phyloP scores from a whole-genome alignment of 2,888 invertebrate genomes.

The Ornithoptera priamus region DNA sequence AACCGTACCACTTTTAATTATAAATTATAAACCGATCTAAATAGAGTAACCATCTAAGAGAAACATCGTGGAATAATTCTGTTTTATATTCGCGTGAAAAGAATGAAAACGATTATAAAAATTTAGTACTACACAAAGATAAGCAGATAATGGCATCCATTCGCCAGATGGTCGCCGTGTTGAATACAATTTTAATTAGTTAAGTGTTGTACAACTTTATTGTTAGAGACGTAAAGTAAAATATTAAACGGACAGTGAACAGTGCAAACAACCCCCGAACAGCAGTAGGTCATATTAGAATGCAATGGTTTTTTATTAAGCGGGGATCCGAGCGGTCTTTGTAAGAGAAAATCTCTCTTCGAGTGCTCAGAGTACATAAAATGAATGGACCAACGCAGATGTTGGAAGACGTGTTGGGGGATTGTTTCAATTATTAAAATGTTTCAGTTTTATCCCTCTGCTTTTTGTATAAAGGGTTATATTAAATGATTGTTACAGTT shows the following conservation, averaged over 20 bases:
- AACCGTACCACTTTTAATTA: too few relatives aligned
- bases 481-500: slow-evolving; percentile 24
- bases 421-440: slow-evolving; percentile 29
- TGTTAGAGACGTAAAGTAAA: slow-evolving; percentile 23
- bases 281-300: slow-evolving; percentile 39
- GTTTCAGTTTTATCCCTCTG: slow-evolving; percentile 12
- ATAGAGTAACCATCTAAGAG: too few relatives aligned
- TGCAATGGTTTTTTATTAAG: slow-evolving; percentile 31
- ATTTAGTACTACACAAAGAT: neutral
- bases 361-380: slow-evolving; percentile 40
- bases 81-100: too few relatives aligned
- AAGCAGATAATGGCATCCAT: slow-evolving; percentile 21
- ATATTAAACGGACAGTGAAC: slow-evolving; percentile 23
- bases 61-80: too few relatives aligned
- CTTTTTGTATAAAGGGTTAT: slow-evolving; percentile 16
- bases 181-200: slow-evolving; percentile 9
- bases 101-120: too few relatives aligned
- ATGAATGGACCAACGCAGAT: slow-evolving; percentile 40
- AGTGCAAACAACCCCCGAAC: slow-evolving; percentile 34
- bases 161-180: slow-evolving; percentile 37
- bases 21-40: too few relatives aligned
- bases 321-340: slow-evolving; percentile 35
- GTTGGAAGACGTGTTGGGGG: slow-evolving; percentile 32
- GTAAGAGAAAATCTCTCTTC: slow-evolving; percentile 38
- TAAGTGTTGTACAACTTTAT: slow-evolving; percentile 17